A percentile compares a stretch with the other conserved stretches of the same genome.
Evolutionary conservation across 1,140 invertebrate species (phyloP).

Genomic region (Aphelinus atriplicis): DNA sequence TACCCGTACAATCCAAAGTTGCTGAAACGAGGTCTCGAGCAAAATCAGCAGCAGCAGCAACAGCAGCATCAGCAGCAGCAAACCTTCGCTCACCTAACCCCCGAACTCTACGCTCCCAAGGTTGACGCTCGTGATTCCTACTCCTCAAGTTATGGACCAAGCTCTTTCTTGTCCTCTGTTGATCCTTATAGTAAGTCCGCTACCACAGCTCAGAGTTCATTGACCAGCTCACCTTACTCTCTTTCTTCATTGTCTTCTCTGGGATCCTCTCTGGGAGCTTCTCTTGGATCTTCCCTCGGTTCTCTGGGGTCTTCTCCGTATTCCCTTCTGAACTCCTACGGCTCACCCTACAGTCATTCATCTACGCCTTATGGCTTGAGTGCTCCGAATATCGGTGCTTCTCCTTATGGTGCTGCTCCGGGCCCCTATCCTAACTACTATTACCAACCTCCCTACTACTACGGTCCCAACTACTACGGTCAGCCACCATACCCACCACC

Average conservation of each 20-base stretch:
- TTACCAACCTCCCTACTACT: slow-evolving; percentile 53
- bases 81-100: slow-evolving; percentile 46
- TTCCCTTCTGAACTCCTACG: not conserved
- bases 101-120: slow-evolving; percentile 56
- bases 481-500: slow-evolving; percentile 49
- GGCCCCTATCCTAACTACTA: slow-evolving; percentile 52
- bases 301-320: not conserved
- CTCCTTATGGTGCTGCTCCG: slow-evolving; percentile 33
- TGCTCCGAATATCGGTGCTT: slow-evolving; percentile 19
- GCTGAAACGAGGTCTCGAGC: slow-evolving; percentile 57
- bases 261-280: slow-evolving; percentile 38
- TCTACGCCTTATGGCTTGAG: not conserved
- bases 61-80: slow-evolving; percentile 29
- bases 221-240: slow-evolving; percentile 38
- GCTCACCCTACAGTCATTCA: no score
- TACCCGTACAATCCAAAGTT: slow-evolving; percentile 61
- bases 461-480: slow-evolving; percentile 52
- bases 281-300: slow-evolving; percentile 47
- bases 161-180: slow-evolving; percentile 50
- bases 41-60: not conserved
- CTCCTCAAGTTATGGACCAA: slow-evolving; percentile 46
- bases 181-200: slow-evolving; percentile 47
- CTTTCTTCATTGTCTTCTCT: slow-evolving; percentile 42
- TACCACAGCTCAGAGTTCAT: not conserved
- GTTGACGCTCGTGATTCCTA: slow-evolving; percentile 54